Evolutionary conservation across 2,797 vertebrate genomes (phyloP), one percentile per base, ranked within the genome.

Genomic region (Phrynocephalus forsythii): DNA sequence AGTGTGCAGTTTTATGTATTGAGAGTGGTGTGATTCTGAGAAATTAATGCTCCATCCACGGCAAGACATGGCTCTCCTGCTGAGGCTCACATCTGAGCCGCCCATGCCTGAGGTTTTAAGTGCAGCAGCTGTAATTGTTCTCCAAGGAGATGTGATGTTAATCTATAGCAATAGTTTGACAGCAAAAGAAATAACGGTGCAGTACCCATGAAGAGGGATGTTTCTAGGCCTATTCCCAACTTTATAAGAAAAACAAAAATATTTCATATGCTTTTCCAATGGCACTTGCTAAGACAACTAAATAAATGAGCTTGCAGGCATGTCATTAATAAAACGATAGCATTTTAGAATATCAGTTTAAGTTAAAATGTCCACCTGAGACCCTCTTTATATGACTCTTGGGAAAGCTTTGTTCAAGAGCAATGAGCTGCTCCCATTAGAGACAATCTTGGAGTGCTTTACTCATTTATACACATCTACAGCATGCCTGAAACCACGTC

Each of bases 221-320:
- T 85, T 60, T 83, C 60, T n/a, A 26, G 20, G 50, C 44, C 67
- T 33, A 63, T 0, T 1, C 28, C 20, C 2, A 1, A 82, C 83
- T 67, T 82, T 91, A 85, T 84, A 80, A 91, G 10, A 82, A 90
- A 0, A 22, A 71, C 3, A 90, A 92, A 93, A 69, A 78, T 0
- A 83, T 77, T 72, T 85, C 89, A 90, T 85, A 84, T 83, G 83
- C 85, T 88, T 92, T 91, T 60, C 87, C 30, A 60, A 18, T 90
- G 89, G 85, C 85, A 89, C 76, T 77, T 89, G 87, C 44, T 22
- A 86, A 60, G 22, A 67, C 10, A 7, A 68, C 20, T 77, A 77
- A 50, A 20, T 88, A 93, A 93, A 83, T 73, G 33, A 72, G 88
- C 50, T 91, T 90, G 80, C 86, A 93, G 91, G 92, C 79, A 50